Percentiles rank a stretch among this genome's conserved stretches.
These are phyloP conservation scores for Synanceia verrucosa DNA, from an alignment of 2,797 vertebrate species.

Conservation along the genomic window DNA sequence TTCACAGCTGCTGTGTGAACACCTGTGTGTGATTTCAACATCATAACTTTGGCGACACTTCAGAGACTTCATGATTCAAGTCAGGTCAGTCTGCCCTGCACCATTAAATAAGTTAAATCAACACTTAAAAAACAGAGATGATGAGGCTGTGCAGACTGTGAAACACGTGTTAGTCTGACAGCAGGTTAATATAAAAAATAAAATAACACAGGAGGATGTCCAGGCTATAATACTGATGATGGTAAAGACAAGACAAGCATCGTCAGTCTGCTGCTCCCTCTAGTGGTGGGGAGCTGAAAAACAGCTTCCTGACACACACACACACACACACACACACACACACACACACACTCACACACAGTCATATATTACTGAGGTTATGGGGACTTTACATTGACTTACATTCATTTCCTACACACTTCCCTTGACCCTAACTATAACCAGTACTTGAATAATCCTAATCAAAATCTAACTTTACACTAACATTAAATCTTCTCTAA, in stretches of 20 bases:
- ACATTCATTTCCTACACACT: too few relatives aligned
- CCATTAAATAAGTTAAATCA: slow-evolving; percentile 55
- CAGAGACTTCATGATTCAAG: slow-evolving; percentile 30
- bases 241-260: too few relatives aligned
- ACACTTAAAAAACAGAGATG: slow-evolving; percentile 14
- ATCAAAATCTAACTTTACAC: too few relatives aligned
- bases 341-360: too few relatives aligned
- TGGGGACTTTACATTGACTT: too few relatives aligned
- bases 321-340: not conserved
- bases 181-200: not conserved
- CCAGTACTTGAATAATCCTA: too few relatives aligned
- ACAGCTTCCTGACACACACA: not conserved
- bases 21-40: slow-evolving; percentile 14
- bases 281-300: slow-evolving; percentile 30
- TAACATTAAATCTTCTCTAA: too few relatives aligned
- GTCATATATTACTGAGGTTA: too few relatives aligned
- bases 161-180: not conserved
- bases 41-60: slow-evolving; percentile 39
- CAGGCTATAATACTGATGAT: slow-evolving; percentile 58
- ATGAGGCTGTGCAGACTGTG: slow-evolving; percentile 12
- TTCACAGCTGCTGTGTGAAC: slow-evolving; percentile 22
- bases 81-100: not conserved
- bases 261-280: slow-evolving; percentile 54
- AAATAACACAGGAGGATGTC: slow-evolving; percentile 11
- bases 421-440: too few relatives aligned